These are phyloP conservation scores for Cotesia congregata DNA, from an alignment of 2,888 invertebrate genomes.

Conservation along the genomic window DNA sequence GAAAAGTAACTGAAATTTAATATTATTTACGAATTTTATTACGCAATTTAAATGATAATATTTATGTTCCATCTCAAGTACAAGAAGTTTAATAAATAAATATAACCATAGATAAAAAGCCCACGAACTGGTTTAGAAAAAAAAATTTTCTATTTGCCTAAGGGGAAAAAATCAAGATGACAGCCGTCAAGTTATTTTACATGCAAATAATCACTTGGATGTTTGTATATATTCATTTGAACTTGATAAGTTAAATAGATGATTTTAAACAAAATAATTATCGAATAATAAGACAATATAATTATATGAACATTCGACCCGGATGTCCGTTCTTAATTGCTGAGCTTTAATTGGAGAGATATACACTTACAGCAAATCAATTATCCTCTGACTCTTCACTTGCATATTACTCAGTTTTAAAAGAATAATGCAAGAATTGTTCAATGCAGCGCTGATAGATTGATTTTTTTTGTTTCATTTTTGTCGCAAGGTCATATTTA, in stretches of 20 bases:
- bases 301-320: conserved; percentile 29
- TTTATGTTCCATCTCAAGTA: background rate
- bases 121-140: background rate
- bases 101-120: background rate
- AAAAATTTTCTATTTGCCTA: background rate
- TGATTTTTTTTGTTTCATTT: conserved; percentile 24
- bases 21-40: conserved; percentile 2
- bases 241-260: conserved; percentile 33
- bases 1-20: background rate
- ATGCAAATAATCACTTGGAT: background rate
- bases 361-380: conserved; percentile 28
- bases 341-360: conserved; percentile 34
- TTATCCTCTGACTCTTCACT: conserved; percentile 28
- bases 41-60: background rate
- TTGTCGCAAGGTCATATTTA: conserved; percentile 23
- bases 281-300: conserved; percentile 33
- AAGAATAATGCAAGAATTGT: conserved; percentile 29
- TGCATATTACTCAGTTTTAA: conserved; percentile 27
- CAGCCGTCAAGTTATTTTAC: background rate
- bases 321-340: conserved; percentile 33
- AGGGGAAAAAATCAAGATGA: background rate
- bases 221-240: background rate
- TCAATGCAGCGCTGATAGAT: conserved; percentile 2
- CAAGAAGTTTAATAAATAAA: background rate
- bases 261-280: conserved; percentile 10